phyloP scores from a whole-genome alignment of 2,888 invertebrate genomes.

The Noctua janthina region DNA sequence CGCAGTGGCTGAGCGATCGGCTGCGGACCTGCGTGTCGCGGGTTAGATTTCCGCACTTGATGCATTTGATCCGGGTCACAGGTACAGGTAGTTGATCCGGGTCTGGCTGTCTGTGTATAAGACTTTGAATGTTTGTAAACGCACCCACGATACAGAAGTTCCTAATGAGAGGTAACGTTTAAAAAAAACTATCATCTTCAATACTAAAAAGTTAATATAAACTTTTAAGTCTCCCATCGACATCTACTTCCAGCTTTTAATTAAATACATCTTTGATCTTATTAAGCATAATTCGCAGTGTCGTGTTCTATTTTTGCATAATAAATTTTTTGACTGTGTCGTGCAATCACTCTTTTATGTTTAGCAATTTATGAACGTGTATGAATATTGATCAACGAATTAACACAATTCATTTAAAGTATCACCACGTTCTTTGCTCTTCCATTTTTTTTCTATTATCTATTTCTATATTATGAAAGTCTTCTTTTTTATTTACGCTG shows the following conservation, averaged over 20 bases:
- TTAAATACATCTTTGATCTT: background rate
- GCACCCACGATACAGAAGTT: too few relatives aligned
- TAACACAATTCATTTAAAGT: constrained; percentile 51
- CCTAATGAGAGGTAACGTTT: too few relatives aligned
- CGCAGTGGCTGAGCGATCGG: too few relatives aligned
- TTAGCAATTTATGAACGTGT: background rate
- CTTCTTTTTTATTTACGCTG: background rate
- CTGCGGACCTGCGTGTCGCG: too few relatives aligned
- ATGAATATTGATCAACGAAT: constrained; percentile 35
- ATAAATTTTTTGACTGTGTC: background rate
- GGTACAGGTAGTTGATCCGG: too few relatives aligned
- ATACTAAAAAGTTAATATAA: too few relatives aligned
- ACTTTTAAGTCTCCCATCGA: background rate
- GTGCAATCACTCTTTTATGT: background rate
- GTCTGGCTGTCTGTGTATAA: too few relatives aligned
- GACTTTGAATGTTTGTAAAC: too few relatives aligned
- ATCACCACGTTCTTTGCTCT: constrained; percentile 21
- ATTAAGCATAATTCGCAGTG: background rate
- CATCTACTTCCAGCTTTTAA: background rate
- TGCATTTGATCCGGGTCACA: too few relatives aligned
- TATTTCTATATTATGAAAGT: background rate
- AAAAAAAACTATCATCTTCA: too few relatives aligned
- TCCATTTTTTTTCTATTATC: background rate
- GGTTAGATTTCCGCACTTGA: too few relatives aligned
- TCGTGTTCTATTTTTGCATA: background rate